Base-by-base conservation (phyloP, 2,113 vertebrate species). In the Nymphicus hollandicus region DNA sequence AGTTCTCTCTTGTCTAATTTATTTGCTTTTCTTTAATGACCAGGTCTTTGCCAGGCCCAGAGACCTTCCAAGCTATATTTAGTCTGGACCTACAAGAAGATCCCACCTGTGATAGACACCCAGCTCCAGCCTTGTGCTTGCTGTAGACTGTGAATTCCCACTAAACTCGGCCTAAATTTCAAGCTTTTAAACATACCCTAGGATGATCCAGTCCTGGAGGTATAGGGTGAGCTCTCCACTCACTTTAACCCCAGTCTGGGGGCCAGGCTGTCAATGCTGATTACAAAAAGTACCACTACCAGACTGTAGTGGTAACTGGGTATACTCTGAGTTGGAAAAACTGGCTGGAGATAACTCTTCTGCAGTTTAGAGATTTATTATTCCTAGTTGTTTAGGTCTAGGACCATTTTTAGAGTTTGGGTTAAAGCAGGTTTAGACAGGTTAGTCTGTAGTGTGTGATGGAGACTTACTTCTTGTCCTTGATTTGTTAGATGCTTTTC, bases 11-110 rank as follows among this genome's bases (percentile, higher is more conserved):
- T 60, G 81, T 91, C 77, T n/a, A 33, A 64, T 56, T 49, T 86
- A 52, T 93, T 95, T 96, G 60, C 43, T 94, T 90, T 89, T 56
- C 76, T 56, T 65, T 81, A 76, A 81, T 33, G 52, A 56, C 43
- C 71, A 47, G 12, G 23, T 68, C 69, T 68, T 83, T 74, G 50
- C 64, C 37, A 56, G 50, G 60, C 33, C 18, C n/a, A 55, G 76
- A 76, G 41, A 41, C 25, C 56, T 92, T 76, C 39, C 35, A 61
- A 37, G 33, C 56, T 87, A 31, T 92, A 69, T 95, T 92, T 92
- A 91, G 56, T 37, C 52, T 11, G 6, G n/a, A 72, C 13, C 37
- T 49, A 71, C n/a, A 56, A 44, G 41, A 28, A 81, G 47, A 41
- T 79, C 39, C 47, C 2, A 12, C 43, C 23, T 27, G 16, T 41